These are phyloP conservation scores for Garrulus glandarius DNA, from an alignment of 2,797 vertebrate species.

Conservation along the genomic window DNA sequence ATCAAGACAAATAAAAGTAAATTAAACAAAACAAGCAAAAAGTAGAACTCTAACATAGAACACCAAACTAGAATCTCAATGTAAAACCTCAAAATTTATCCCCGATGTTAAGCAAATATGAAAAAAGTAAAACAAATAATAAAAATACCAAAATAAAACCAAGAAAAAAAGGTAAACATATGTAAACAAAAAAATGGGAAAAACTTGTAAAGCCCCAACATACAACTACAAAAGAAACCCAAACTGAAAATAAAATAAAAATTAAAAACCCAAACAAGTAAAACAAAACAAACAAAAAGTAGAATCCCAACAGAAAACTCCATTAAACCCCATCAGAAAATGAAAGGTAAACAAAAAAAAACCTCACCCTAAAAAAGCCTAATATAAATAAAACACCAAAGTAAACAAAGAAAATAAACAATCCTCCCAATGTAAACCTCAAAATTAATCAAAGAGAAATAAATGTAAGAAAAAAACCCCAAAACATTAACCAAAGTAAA, in stretches of 20 bases:
- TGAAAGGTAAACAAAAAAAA: neutral
- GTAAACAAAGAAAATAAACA: neutral
- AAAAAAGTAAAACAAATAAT: neutral
- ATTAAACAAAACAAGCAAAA: neutral
- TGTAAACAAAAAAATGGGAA: neutral
- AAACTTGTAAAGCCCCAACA: neutral
- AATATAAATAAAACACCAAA: neutral
- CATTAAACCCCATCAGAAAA: neutral
- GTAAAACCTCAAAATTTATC: neutral
- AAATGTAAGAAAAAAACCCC: accelerated
- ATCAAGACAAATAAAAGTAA: neutral
- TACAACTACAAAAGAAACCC: neutral
- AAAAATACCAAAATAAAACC: neutral
- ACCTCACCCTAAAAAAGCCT: neutral
- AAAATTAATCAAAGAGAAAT: neutral
- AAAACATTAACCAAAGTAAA: neutral
- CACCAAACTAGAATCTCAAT: accelerated
- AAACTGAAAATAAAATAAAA: neutral
- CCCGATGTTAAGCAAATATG: neutral
- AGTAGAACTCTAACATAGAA: neutral
- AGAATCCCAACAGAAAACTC: neutral
- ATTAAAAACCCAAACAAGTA: neutral
- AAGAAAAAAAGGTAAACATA: neutral
- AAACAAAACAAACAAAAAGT: neutral
- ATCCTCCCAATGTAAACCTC: accelerated